These are phyloP conservation scores for Trimorus sp. DNA, from an alignment of 2,888 invertebrate species.

Conservation along the genomic window DNA sequence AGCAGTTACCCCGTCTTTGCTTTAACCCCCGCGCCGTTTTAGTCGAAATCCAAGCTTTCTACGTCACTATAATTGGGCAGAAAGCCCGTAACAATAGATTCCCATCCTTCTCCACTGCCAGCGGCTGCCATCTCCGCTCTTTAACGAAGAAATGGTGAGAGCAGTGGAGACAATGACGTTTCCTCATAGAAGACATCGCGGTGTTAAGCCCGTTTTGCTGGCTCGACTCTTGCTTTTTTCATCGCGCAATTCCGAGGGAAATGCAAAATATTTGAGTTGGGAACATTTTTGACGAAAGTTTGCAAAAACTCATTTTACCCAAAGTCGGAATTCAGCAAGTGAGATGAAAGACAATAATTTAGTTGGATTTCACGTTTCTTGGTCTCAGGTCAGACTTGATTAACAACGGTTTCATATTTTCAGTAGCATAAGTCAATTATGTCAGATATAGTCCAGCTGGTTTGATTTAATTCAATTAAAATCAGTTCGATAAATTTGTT, in stretches of 20 bases:
- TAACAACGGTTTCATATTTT: no score
- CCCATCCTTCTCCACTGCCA: slow-evolving; percentile 58
- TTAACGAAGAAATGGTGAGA: slow-evolving; percentile 60
- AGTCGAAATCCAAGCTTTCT: slow-evolving; percentile 64
- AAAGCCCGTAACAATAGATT: slow-evolving; percentile 69
- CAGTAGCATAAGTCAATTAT: no score
- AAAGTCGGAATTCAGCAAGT: no score
- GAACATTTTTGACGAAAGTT: slow-evolving; percentile 4
- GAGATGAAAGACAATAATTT: no score
- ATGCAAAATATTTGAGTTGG: no score
- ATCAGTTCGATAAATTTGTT: no score
- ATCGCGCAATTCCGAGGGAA: neutral
- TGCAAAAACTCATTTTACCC: neutral
- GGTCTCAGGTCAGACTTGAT: no score
- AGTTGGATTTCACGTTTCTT: no score
- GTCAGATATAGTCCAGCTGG: no score
- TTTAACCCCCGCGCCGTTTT: slow-evolving; percentile 53
- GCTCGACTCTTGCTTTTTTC: slow-evolving; percentile 10
- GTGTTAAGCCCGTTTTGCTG: slow-evolving; percentile 37
- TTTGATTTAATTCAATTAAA: no score
- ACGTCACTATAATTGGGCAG: slow-evolving; percentile 69
- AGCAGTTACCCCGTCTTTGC: slow-evolving; percentile 63
- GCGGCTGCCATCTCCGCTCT: slow-evolving; percentile 49
- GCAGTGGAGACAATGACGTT: slow-evolving; percentile 54
- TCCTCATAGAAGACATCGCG: slow-evolving; percentile 40